These are phyloP conservation scores for Sinocyclocheilus grahami DNA, from an alignment of 2,113 vertebrate species.

Conservation along the genomic window DNA sequence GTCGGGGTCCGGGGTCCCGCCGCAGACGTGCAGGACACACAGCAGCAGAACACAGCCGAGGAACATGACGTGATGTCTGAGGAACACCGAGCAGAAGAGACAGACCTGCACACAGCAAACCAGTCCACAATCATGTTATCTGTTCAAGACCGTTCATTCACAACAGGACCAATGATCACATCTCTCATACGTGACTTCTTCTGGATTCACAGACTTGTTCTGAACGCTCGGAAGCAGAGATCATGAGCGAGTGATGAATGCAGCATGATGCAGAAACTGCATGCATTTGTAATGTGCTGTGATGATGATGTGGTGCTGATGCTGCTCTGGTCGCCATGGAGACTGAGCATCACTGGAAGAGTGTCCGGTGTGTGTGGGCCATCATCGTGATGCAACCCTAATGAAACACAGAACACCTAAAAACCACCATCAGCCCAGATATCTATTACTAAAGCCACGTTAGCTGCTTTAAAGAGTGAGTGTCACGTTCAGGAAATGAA, in stretches of 20 bases:
- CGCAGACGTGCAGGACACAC: background rate
- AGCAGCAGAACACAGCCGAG: slow-evolving; percentile 28
- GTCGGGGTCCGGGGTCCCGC: slow-evolving; percentile 46
- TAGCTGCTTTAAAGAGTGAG: too few species aligned
- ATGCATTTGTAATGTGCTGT: too few species aligned
- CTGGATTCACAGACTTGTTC: too few species aligned
- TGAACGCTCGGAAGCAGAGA: too few species aligned
- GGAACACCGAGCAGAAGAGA: slow-evolving; percentile 6
- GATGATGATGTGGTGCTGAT: slow-evolving; percentile 30
- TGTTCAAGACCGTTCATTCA: background rate
- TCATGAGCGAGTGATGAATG: too few species aligned
- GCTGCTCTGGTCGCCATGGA: slow-evolving; percentile 51
- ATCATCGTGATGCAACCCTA: slow-evolving; percentile 51
- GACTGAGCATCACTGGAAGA: slow-evolving; percentile 42
- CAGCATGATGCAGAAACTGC: too few species aligned
- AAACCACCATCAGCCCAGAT: background rate
- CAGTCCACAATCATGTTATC: background rate
- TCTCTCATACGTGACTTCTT: too few species aligned
- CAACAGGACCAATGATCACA: too few species aligned
- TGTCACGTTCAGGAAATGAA: too few species aligned
- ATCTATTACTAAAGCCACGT: background rate
- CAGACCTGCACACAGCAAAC: slow-evolving; percentile 4
- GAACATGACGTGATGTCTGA: slow-evolving; percentile 56
- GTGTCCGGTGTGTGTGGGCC: slow-evolving; percentile 27
- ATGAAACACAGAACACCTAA: slow-evolving; percentile 40